phyloP scores from a whole-genome alignment of 2,113 vertebrate species.

The Scolopax mira region DNA sequence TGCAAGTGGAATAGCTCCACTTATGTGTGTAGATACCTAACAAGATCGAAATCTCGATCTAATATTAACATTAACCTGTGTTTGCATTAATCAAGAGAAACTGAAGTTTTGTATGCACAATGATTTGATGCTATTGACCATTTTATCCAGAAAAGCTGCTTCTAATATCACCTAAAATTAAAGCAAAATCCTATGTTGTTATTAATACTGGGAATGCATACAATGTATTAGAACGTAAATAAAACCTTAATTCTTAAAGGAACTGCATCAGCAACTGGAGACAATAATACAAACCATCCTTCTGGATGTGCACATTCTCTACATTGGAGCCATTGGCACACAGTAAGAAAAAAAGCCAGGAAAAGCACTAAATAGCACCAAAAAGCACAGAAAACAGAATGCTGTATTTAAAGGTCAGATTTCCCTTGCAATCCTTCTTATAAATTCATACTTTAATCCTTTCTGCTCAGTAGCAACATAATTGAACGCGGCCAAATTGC shows the following conservation, averaged over 20 bases:
- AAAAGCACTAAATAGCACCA: neutral
- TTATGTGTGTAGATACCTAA: neutral
- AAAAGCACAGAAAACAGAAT: neutral
- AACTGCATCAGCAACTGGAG: neutral
- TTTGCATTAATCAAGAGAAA: neutral
- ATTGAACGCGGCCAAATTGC: neutral
- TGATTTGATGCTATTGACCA: neutral
- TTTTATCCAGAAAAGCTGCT: neutral
- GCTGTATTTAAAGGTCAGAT: neutral
- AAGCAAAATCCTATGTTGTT: neutral
- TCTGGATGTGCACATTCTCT: neutral
- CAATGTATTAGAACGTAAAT: neutral
- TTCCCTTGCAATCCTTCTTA: neutral
- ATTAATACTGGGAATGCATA: neutral
- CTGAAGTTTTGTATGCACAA: neutral
- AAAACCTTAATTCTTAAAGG: neutral
- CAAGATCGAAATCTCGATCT: neutral
- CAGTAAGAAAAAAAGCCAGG: neutral
- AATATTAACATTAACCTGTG: neutral
- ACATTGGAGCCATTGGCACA: neutral
- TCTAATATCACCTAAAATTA: neutral
- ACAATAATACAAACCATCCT: fast-evolving
- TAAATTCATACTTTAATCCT: neutral
- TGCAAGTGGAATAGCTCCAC: neutral
- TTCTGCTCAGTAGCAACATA: neutral